These are phyloP conservation scores for Acanthococcus lagerstroemiae DNA, from an alignment of 2,888 invertebrate genomes.

Conservation along the genomic window DNA sequence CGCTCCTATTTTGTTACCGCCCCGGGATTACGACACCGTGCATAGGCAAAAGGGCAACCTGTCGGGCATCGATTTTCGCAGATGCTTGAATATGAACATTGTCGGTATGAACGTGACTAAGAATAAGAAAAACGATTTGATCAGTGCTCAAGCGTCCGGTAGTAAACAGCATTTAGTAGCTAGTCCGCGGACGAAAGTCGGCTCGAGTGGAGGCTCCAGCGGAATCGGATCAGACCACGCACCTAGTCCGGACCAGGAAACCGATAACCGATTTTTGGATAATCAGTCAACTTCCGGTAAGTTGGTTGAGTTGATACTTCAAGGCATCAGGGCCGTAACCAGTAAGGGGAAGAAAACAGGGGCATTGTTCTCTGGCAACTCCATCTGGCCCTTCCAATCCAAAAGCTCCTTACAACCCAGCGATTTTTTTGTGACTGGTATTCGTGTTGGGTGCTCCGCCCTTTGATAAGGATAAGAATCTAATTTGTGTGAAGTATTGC, in stretches of 20 bases:
- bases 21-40: slow-evolving; percentile 88
- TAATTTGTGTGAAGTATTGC: too few species aligned
- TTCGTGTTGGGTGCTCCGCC: too few species aligned
- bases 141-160: slow-evolving; percentile 71
- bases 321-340: too few species aligned
- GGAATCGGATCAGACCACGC: slow-evolving; percentile 84
- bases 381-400: too few species aligned
- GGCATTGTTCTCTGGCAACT: too few species aligned
- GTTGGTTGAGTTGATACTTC: too few species aligned
- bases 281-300: slow-evolving; percentile 54
- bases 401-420: too few species aligned
- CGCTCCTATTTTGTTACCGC: slow-evolving; percentile 63
- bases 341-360: too few species aligned
- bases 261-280: slow-evolving; percentile 45
- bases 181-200: slow-evolving; percentile 44
- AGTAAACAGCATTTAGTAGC: slow-evolving; percentile 48
- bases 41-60: slow-evolving; percentile 67
- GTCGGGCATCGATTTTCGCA: slow-evolving; percentile 56
- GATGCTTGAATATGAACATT: slow-evolving; percentile 62
- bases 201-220: slow-evolving; percentile 70
- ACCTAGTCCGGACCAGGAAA: slow-evolving; percentile 62
- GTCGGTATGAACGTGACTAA: slow-evolving; percentile 46
- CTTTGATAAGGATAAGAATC: too few species aligned
- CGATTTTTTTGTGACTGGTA: too few species aligned
- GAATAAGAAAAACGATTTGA: slow-evolving; percentile 28